Evolutionary conservation across 2,113 vertebrate genomes (phyloP).

Genomic region (Bufo gargarizans): DNA sequence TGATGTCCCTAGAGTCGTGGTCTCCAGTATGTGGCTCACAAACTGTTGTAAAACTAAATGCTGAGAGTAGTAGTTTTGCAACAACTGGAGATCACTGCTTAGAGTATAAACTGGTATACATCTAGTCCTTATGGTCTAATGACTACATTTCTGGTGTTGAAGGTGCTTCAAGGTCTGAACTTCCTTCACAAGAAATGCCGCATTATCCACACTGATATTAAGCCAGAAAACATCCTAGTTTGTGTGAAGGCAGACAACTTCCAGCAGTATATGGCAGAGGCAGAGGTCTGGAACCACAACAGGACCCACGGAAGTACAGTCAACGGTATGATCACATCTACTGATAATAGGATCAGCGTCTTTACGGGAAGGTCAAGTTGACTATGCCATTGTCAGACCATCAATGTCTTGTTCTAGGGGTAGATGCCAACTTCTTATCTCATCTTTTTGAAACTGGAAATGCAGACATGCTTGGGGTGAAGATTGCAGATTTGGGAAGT

Average conservation of each 20-base stretch:
- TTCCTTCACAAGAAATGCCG: slow-evolving; percentile 81
- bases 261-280: slow-evolving; percentile 61
- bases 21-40: too few relatives aligned
- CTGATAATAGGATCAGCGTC: neutral
- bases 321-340: neutral
- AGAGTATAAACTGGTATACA: too few relatives aligned
- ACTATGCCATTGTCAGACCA: neutral
- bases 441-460: slow-evolving; percentile 61
- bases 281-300: neutral
- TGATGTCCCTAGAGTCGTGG: too few relatives aligned
- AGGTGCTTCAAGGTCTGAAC: slow-evolving; percentile 83
- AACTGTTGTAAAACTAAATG: too few relatives aligned
- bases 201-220: slow-evolving; percentile 87
- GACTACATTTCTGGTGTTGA: neutral
- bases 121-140: neutral
- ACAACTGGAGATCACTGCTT: too few relatives aligned
- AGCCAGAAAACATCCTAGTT: slow-evolving; percentile 83
- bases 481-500: slow-evolving; percentile 87
- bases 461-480: slow-evolving; percentile 75
- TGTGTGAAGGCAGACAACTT: slow-evolving; percentile 64
- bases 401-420: slow-evolving; percentile 50
- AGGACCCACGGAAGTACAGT: neutral
- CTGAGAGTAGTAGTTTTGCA: too few relatives aligned
- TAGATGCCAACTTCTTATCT: slow-evolving; percentile 46
- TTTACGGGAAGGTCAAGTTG: neutral